Base-by-base conservation (phyloP, 2,888 invertebrate species). In the Proisotoma minuta region DNA sequence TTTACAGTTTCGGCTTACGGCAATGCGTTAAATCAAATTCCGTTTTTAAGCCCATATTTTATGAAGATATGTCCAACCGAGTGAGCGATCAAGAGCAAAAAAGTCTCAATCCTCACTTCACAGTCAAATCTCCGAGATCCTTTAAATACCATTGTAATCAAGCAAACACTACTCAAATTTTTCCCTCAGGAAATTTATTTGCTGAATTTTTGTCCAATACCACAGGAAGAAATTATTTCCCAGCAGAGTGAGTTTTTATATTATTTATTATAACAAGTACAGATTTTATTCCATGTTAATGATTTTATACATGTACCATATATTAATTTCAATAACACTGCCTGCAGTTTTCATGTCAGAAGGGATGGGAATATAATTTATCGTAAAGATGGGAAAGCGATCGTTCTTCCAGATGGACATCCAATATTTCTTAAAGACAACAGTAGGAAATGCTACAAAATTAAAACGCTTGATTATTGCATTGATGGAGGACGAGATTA, bases 401-500 rank as follows among this genome's bases (percentile, higher is more conserved):
- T 61, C 29, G 58, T 64, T 23, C 39, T 52, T 12, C 39, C 57
- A 1, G 60, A 50, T 10, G 57, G 34, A 8, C 22, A 48, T 48
- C 60, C 61, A 15, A 54, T 58, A 34, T 64, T 53, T 48, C 29
- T 60, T 3, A 15, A 58, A 27, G 64, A 64, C n/a, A 50, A 52
- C 23, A 54, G 34, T 27, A 29, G 49, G 54, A 67, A 64, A 29
- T 64, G 67, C 24, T 57, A 57, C 54, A 64, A 28, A 3, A 64
- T 67, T 50, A 51, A 62, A 39, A 53, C 67, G 48, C 50, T 61
- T 22, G 47, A 60, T 51, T 67, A 64, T 48, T 67, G 67, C 59
- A 57, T 67, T 22, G 67, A 67, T 29, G 67, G 67, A 10, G 67
- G 64, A 22, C 57, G 50, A 8, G 67, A 64, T 15, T 67, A 64